Evolutionary conservation across 2,797 vertebrate genomes (phyloP).

Genomic region (Coreius guichenoti): DNA sequence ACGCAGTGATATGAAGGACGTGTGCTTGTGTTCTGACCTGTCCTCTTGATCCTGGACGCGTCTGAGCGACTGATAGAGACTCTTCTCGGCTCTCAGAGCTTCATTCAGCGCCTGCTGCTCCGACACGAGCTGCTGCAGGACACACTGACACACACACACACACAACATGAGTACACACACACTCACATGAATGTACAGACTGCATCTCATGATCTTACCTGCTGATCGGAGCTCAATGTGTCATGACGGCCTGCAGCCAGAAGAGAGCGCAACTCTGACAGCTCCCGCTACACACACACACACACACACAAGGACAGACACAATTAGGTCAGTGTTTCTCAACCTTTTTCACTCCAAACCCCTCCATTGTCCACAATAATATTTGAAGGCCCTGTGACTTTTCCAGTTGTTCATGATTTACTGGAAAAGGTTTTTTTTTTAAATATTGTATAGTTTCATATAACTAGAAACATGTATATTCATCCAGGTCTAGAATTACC

Average conservation of each 20-base stretch:
- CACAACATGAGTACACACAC: neutral
- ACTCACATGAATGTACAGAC: neutral
- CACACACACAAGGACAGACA: neutral
- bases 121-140: slow-evolving; percentile 83
- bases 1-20: neutral
- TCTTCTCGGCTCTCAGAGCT: slow-evolving; percentile 88
- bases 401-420: neutral
- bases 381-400: neutral
- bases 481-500: neutral
- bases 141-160: slow-evolving; percentile 66
- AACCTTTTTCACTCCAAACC: neutral
- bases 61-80: slow-evolving; percentile 87
- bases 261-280: slow-evolving; percentile 82
- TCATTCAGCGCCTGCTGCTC: slow-evolving; percentile 89
- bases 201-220: slow-evolving; percentile 74
- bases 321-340: neutral
- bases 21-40: slow-evolving; percentile 76
- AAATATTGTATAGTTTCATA: neutral
- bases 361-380: neutral
- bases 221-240: slow-evolving; percentile 72
- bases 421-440: neutral
- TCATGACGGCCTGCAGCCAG: slow-evolving; percentile 67
- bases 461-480: neutral
- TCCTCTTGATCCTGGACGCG: slow-evolving; percentile 81
- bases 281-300: slow-evolving; percentile 78